Conservation (phyloP, 2,113 vertebrate species). For the Sisor rabdophorus region DNA sequence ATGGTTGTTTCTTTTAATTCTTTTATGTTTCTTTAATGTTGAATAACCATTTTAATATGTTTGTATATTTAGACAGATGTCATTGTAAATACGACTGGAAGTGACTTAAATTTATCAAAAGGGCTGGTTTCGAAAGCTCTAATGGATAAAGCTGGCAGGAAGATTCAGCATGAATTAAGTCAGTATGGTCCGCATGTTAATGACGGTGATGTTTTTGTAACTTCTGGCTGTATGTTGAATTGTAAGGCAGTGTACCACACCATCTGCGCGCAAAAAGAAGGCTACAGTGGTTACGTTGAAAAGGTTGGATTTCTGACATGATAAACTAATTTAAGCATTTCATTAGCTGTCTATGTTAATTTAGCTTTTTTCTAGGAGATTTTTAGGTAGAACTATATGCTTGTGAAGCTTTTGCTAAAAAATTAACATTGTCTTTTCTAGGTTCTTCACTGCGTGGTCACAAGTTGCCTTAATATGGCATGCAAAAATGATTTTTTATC, state of each 20-base stretch:
- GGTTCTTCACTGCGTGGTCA: constrained; percentile 56
- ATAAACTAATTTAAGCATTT: neutral
- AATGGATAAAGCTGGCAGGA: constrained; percentile 54
- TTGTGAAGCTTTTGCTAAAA: neutral
- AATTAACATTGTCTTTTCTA: constrained; percentile 54
- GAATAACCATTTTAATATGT: neutral
- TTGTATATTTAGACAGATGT: constrained; percentile 73
- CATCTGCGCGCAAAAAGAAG: accelerated
- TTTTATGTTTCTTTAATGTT: neutral
- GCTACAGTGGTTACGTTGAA: accelerated
- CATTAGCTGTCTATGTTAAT: neutral
- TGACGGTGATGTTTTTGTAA: constrained; percentile 32
- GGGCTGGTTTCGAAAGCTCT: constrained; percentile 53
- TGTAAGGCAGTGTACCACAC: constrained; percentile 65
- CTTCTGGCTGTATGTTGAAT: constrained; percentile 35
- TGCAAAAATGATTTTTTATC: accelerated
- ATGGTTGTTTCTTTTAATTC: too few relatives aligned
- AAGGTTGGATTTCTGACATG: constrained; percentile 41
- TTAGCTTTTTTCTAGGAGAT: neutral
- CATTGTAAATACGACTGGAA: constrained; percentile 66
- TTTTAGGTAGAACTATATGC: neutral
- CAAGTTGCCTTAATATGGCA: constrained; percentile 47
- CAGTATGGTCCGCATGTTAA: accelerated
- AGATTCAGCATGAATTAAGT: constrained; percentile 53
- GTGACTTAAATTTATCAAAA: accelerated